Base-by-base conservation (phyloP, 2,113 vertebrate genomes). In the Paracyprichromis sp. region DNA sequence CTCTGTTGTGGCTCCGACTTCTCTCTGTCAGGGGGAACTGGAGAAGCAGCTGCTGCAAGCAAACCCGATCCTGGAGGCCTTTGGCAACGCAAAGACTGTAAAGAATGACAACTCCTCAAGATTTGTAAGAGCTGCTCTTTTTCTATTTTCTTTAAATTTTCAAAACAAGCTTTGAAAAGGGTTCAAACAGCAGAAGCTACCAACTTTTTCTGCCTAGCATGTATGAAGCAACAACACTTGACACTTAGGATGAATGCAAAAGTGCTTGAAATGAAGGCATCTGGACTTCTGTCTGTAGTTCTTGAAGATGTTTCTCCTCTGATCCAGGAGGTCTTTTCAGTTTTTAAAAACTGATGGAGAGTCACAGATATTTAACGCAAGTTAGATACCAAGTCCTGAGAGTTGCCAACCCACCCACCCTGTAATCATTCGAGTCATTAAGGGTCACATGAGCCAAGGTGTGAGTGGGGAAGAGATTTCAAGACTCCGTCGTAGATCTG, bases 101-200 rank as follows among this genome's bases (percentile, higher is more conserved):
- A 99, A 99, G 97, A 99, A 99, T 0, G 98, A 99, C 96, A 99
- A 99, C 96, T 99, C 98, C 3, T 99, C 98, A 3, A 96, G 99
- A 96, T 99, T 99, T 0, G 98, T 99, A 97, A 93, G 98, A 21
- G 13, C 7, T 66, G 26, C n/a, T 52, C 7, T 45, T 14, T 26
- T 16, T 71, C n/a, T 3, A 43, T 71, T 71, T 43, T 24, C 21
- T 16, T 71, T 4, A 9, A 43, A 71, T 43, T 9, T 71, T 40
- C 7, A 14, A 69, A 69, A 69, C 13, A 17, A 45, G 69, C 9
- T 76, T 76, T 47, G 21, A 11, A 47, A 76, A 76, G 12, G 11
- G 63, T 40, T 43, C 8, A 43, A 71, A 71, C 63, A 8, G 7
- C 63, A 69, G 19, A 69, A 5, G 34, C 34, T 69, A 21, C 63